These are phyloP conservation scores for Nesogale talazaci DNA, from an alignment of 2,113 vertebrate species.

Conservation along the genomic window DNA sequence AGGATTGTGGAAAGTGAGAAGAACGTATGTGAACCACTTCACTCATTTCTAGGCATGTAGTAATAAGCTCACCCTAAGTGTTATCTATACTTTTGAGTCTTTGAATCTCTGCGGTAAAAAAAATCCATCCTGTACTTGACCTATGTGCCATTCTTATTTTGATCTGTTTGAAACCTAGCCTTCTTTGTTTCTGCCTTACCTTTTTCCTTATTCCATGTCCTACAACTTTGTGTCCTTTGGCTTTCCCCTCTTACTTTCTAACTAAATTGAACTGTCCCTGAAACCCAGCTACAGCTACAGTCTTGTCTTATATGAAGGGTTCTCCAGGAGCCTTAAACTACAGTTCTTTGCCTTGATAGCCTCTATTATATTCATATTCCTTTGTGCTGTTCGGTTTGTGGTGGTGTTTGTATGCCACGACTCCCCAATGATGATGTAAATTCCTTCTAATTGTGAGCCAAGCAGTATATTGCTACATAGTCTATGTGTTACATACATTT, in stretches of 20 bases:
- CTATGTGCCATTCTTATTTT: slow-evolving; percentile 14
- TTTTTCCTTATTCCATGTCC: background rate
- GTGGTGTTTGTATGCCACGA: slow-evolving; percentile 19
- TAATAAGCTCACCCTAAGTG: background rate
- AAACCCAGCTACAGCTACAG: background rate
- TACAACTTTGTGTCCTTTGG: background rate
- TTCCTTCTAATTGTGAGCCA: background rate
- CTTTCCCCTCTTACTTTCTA: background rate
- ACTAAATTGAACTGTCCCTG: background rate
- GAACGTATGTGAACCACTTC: slow-evolving; percentile 17
- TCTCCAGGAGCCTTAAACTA: background rate
- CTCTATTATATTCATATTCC: background rate
- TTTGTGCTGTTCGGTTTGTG: background rate
- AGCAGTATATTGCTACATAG: background rate
- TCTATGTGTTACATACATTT: background rate
- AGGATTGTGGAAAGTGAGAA: slow-evolving; percentile 18
- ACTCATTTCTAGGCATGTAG: background rate
- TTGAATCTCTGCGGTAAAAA: slow-evolving; percentile 16
- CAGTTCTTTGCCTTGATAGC: background rate
- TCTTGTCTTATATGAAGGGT: background rate
- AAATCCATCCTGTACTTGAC: background rate
- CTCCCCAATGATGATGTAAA: slow-evolving; percentile 10
- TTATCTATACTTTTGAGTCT: slow-evolving; percentile 23
- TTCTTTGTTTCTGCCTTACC: slow-evolving; percentile 11
- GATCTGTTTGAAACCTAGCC: background rate